Evolutionary conservation across 2,113 vertebrate species (phyloP).

Genomic region (Dicentrarchus labrax): DNA sequence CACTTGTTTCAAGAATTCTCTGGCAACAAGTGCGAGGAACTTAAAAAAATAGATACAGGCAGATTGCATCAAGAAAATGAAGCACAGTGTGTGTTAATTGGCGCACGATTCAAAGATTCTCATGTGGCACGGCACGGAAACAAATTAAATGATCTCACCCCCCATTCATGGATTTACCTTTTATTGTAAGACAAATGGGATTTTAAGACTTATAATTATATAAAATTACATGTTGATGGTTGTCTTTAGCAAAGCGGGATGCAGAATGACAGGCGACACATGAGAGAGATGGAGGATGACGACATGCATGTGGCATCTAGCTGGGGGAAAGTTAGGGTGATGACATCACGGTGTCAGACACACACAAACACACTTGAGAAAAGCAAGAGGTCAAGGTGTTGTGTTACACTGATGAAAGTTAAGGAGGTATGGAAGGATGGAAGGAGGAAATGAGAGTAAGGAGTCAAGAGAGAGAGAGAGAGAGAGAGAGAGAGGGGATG

Average conservation of each 20-base stretch:
- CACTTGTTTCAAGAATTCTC: constrained; percentile 50
- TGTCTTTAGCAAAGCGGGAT: constrained; percentile 33
- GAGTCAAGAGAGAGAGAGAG: not conserved
- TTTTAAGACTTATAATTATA: constrained; percentile 32
- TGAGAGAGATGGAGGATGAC: constrained; percentile 19
- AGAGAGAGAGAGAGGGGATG: not conserved
- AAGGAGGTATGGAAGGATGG: not conserved
- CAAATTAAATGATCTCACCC: constrained; percentile 33
- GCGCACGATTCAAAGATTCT: not conserved
- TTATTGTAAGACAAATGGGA: not conserved
- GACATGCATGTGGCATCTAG: constrained; percentile 40
- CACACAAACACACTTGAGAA: not conserved
- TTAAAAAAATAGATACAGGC: constrained; percentile 13
- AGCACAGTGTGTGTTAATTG: not conserved
- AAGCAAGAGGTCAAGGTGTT: constrained; percentile 21
- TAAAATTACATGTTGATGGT: constrained; percentile 11
- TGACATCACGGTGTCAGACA: constrained; percentile 53
- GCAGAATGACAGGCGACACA: constrained; percentile 5
- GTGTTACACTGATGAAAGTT: constrained; percentile 32
- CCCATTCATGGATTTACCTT: constrained; percentile 32
- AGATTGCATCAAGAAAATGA: not conserved
- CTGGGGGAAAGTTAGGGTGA: not conserved
- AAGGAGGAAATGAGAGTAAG: not conserved
- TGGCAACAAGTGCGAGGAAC: constrained; percentile 47
- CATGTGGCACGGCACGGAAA: not conserved